Percentiles rank a stretch among this genome's conserved stretches.
Evolutionary conservation across 2,113 vertebrate species (phyloP).

Genomic region (Electrona antarctica): DNA sequence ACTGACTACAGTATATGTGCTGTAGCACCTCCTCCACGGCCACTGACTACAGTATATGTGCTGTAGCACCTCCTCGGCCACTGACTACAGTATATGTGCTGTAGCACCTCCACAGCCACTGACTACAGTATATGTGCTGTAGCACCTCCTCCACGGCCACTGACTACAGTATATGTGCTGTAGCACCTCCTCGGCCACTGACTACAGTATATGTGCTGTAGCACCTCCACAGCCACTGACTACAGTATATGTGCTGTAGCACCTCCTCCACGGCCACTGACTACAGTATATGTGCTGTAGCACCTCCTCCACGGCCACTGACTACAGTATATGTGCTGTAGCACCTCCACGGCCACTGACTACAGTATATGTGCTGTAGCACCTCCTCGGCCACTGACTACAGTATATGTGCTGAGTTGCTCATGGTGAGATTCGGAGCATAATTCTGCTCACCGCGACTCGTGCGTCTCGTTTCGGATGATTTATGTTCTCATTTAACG

Average conservation of each 20-base stretch:
- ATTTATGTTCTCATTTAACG: slow-evolving; percentile 62
- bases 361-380: too few species aligned
- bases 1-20: too few species aligned
- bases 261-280: slow-evolving; percentile 12
- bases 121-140: too few species aligned
- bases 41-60: too few species aligned
- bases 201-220: too few species aligned
- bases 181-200: slow-evolving; percentile 4
- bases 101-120: slow-evolving; percentile 3
- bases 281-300: too few species aligned
- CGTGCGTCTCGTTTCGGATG: slow-evolving; percentile 59
- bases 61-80: slow-evolving; percentile 1
- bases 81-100: too few species aligned
- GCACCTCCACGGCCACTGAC: slow-evolving; percentile 7
- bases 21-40: slow-evolving; percentile 2
- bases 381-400: slow-evolving; percentile 9
- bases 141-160: slow-evolving; percentile 6
- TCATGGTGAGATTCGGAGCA: slow-evolving; percentile 46
- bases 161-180: too few species aligned
- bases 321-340: too few species aligned
- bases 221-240: slow-evolving; percentile 7
- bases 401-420: slow-evolving; percentile 21
- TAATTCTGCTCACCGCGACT: slow-evolving; percentile 58
- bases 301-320: slow-evolving; percentile 9
- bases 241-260: too few species aligned